Evolutionary conservation across 2,797 vertebrate species (phyloP).

Genomic region (Bradypodion pumilum): DNA sequence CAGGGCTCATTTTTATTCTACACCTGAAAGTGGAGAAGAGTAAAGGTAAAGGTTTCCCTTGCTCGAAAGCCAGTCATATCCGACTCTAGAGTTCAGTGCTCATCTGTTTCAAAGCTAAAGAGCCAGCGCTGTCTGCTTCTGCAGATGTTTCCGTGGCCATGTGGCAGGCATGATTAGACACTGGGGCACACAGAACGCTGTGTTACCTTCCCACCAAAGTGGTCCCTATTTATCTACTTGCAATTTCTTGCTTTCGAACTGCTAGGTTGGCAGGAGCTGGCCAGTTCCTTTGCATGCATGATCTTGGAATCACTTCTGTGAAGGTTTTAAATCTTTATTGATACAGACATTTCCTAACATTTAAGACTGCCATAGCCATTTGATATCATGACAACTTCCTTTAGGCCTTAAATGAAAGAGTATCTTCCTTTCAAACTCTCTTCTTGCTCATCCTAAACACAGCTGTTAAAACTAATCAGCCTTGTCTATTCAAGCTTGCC

Average conservation of each 20-base stretch:
- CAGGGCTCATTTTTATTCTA: neutral
- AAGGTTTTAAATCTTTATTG: neutral
- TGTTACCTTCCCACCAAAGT: too few relatives aligned
- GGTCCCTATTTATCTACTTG: too few relatives aligned
- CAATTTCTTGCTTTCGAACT: too few relatives aligned
- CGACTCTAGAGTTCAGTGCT: too few relatives aligned
- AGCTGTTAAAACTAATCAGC: conserved; percentile 5
- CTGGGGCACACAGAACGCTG: too few relatives aligned
- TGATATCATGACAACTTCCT: conserved; percentile 9
- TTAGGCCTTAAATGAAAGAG: neutral
- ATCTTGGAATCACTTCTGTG: neutral
- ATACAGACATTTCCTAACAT: conserved; percentile 5
- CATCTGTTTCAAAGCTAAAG: too few relatives aligned
- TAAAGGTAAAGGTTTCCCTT: too few relatives aligned
- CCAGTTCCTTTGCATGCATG: neutral
- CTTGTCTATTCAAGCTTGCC: neutral
- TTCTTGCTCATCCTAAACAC: neutral
- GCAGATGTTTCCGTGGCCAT: too few relatives aligned
- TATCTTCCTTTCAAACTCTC: neutral
- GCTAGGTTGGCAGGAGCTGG: too few relatives aligned
- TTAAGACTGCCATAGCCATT: neutral
- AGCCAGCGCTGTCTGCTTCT: too few relatives aligned
- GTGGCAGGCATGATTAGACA: too few relatives aligned
- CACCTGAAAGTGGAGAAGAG: neutral
- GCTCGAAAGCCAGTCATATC: too few relatives aligned